Conservation (phyloP, 23 tunicate species). For the Trididemnum clinides region DNA sequence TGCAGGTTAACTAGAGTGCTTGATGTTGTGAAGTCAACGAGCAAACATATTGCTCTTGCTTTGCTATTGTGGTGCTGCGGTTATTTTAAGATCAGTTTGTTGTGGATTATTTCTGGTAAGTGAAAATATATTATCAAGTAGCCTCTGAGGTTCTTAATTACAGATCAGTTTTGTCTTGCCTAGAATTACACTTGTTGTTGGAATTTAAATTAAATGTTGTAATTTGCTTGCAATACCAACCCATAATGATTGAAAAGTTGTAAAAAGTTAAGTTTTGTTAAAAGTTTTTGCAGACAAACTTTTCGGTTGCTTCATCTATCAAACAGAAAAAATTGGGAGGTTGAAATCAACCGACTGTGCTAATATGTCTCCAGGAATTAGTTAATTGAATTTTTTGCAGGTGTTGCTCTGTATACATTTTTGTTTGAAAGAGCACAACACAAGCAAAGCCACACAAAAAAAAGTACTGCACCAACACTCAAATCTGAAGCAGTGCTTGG, state of each 20-base stretch:
- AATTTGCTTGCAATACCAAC: too few relatives aligned
- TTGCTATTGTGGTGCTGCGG: constrained; percentile 58
- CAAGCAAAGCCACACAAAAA: neutral
- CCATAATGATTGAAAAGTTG: too few relatives aligned
- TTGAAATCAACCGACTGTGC: too few relatives aligned
- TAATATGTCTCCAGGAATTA: too few relatives aligned
- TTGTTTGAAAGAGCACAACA: neutral
- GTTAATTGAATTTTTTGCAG: neutral
- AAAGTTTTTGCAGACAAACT: neutral
- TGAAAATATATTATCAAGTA: neutral
- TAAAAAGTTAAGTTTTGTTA: neutral
- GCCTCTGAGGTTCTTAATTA: neutral
- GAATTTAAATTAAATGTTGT: neutral
- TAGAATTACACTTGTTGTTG: neutral
- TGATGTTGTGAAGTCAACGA: constrained; percentile 38
- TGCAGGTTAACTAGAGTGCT: constrained; percentile 42
- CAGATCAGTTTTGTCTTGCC: neutral
- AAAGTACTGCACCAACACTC: too few relatives aligned
- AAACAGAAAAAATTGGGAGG: neutral
- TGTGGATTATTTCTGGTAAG: constrained; percentile 80
- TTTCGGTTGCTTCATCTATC: neutral
- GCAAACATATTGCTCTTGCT: constrained; percentile 36
- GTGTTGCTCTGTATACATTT: neutral
- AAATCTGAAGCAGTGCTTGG: constrained; percentile 46
- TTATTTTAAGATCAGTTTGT: constrained; percentile 64